A percentile compares a stretch with the other conserved stretches of the same genome.
phyloP scores from a whole-genome alignment of 2,888 invertebrate species.

The Drosophila merina region DNA sequence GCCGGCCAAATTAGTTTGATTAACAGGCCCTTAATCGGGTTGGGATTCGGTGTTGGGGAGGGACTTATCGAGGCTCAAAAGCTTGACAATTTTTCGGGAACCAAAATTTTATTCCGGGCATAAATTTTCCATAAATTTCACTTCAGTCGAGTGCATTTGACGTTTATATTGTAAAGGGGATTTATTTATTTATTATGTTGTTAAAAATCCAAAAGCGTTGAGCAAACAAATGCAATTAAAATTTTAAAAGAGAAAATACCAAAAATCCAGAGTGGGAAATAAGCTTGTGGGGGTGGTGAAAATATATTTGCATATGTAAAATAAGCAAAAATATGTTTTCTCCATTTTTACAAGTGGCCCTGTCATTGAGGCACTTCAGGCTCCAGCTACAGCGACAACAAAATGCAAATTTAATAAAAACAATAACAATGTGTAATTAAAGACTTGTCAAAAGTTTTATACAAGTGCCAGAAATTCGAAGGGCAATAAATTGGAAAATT shows the following conservation, averaged over 20 bases:
- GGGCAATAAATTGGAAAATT: conserved; percentile 6
- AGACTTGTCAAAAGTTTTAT: conserved; percentile 16
- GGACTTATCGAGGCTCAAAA: conserved; percentile 22
- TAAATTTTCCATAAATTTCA: conserved; percentile 40
- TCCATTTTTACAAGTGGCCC: conserved; percentile 37
- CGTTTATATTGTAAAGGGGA: conserved; percentile 30
- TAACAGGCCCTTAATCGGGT: conserved; percentile 66
- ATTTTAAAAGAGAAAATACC: conserved; percentile 38
- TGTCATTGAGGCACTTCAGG: conserved; percentile 46
- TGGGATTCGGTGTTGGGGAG: conserved; percentile 4
- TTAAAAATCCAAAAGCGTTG: conserved; percentile 60
- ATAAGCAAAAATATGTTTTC: conserved; percentile 40
- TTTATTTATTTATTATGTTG: conserved; percentile 73
- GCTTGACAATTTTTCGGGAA: conserved; percentile 5
- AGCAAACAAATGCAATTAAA: conserved; percentile 69
- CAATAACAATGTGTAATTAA: conserved; percentile 51
- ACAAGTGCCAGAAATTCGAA: conserved; percentile 1
- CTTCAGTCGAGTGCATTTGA: conserved; percentile 42
- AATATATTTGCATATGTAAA: conserved; percentile 53
- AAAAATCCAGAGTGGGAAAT: conserved; percentile 15
- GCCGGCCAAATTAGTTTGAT: conserved; percentile 67
- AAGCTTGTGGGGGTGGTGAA: not conserved
- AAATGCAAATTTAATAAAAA: conserved; percentile 42
- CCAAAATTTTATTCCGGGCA: conserved; percentile 12
- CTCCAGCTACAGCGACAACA: conserved; percentile 21